These are phyloP conservation scores for Bhutanitis thaidina DNA, from an alignment of 2,888 invertebrate species.

Conservation along the genomic window DNA sequence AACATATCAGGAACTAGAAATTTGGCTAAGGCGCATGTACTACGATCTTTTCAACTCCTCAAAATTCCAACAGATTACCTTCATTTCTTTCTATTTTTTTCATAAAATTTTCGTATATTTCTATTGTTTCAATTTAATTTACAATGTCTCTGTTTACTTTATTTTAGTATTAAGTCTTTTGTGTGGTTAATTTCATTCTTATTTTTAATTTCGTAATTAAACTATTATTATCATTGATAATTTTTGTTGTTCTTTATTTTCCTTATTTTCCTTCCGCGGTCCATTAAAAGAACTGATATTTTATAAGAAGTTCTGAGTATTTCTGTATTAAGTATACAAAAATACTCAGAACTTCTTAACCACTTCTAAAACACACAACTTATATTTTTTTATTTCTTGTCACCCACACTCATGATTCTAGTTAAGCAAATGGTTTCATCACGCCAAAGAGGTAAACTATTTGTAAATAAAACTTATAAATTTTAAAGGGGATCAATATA, in stretches of 20 bases:
- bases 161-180: constrained; percentile 73
- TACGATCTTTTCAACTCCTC: constrained; percentile 21
- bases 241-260: constrained; percentile 68
- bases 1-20: constrained; percentile 68
- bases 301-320: too few species aligned
- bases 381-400: neutral
- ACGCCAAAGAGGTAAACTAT: constrained; percentile 58
- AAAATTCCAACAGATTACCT: constrained; percentile 26
- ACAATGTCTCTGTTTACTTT: constrained; percentile 58
- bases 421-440: constrained; percentile 37
- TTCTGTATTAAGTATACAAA: constrained; percentile 32
- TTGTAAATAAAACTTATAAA: constrained; percentile 76
- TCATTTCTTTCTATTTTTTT: constrained; percentile 27
- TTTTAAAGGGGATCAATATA: constrained; percentile 78
- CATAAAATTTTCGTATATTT: constrained; percentile 25
- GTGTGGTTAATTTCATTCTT: constrained; percentile 78
- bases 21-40: constrained; percentile 60
- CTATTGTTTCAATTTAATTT: constrained; percentile 43
- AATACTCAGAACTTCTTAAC: constrained; percentile 1
- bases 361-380: neutral
- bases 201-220: constrained; percentile 78
- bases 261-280: constrained; percentile 56
- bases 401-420: constrained; percentile 28
- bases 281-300: constrained; percentile 41
- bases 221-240: constrained; percentile 74